phyloP scores from a whole-genome alignment of 1,140 invertebrate species.

The Hycleus cichorii region DNA sequence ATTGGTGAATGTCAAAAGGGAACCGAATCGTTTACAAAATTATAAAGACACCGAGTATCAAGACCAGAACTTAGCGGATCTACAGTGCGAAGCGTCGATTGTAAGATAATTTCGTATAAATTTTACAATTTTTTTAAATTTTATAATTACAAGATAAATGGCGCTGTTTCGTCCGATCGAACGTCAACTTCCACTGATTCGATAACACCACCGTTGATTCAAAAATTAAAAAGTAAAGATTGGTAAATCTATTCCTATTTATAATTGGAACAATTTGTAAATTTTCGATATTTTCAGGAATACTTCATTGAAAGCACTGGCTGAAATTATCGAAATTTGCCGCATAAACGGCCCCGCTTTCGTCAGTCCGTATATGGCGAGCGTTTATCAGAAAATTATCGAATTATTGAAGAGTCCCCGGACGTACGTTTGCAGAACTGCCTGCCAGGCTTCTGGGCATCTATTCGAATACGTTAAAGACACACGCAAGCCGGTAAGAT shows the following conservation, averaged over 20 bases:
- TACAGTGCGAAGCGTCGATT: too few species aligned
- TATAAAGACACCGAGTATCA: too few species aligned
- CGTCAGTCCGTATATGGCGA: conserved; percentile 36
- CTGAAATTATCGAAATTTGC: conserved; percentile 35
- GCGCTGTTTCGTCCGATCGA: too few species aligned
- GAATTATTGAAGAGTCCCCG: conserved; percentile 35
- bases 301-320: conserved; percentile 28
- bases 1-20: not conserved
- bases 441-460: conserved; percentile 39
- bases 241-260: too few species aligned
- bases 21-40: not conserved
- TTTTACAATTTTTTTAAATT: too few species aligned
- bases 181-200: too few species aligned
- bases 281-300: conserved; percentile 18
- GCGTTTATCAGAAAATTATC: conserved; percentile 36
- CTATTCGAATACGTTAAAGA: conserved; percentile 39
- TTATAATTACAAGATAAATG: too few species aligned
- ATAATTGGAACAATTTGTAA: too few species aligned
- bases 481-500: conserved; percentile 37
- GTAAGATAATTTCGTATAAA: too few species aligned
- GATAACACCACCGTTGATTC: too few species aligned
- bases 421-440: conserved; percentile 38
- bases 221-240: too few species aligned
- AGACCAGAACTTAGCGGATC: too few species aligned
- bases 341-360: conserved; percentile 12